These are phyloP conservation scores for Eupithecia tripunctaria DNA, from an alignment of 2,888 invertebrate genomes.

Conservation along the genomic window DNA sequence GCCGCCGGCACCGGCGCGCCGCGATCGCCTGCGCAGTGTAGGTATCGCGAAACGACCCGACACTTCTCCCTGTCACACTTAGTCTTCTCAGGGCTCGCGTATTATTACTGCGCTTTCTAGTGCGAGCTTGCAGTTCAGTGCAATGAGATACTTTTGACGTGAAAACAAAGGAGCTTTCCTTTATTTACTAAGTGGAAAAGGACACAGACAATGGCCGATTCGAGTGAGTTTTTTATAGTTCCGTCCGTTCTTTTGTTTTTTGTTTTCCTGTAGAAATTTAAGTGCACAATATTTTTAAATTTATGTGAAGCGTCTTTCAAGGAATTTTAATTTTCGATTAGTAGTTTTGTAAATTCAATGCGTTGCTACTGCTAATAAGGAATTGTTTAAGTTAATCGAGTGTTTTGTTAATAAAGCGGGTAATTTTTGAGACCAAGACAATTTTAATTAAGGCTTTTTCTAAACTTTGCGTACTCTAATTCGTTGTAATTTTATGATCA, in stretches of 20 bases:
- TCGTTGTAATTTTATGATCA: not conserved
- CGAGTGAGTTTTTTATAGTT: constrained; percentile 59
- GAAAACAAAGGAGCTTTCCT: constrained; percentile 49
- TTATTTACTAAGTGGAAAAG: constrained; percentile 50
- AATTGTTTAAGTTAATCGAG: not conserved
- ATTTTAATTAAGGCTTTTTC: not conserved
- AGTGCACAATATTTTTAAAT: constrained; percentile 17
- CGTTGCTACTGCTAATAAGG: not conserved
- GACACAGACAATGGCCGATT: constrained; percentile 58
- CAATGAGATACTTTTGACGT: constrained; percentile 69
- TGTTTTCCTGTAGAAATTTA: constrained; percentile 25
- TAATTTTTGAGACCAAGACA: not conserved
- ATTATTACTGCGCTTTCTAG: constrained; percentile 70
- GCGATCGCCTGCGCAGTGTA: constrained; percentile 57
- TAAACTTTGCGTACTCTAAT: not conserved
- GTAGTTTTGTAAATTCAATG: not conserved
- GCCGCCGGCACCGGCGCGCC: constrained; percentile 41
- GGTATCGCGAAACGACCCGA: constrained; percentile 56
- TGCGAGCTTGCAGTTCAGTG: constrained; percentile 54
- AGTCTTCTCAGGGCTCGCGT: constrained; percentile 67
- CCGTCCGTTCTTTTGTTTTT: constrained; percentile 40
- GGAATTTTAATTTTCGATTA: constrained; percentile 14
- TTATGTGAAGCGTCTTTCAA: not conserved
- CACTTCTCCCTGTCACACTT: constrained; percentile 65
- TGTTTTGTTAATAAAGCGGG: not conserved